Base-by-base conservation (phyloP, 2,113 vertebrate genomes). In the Galbula dea region DNA sequence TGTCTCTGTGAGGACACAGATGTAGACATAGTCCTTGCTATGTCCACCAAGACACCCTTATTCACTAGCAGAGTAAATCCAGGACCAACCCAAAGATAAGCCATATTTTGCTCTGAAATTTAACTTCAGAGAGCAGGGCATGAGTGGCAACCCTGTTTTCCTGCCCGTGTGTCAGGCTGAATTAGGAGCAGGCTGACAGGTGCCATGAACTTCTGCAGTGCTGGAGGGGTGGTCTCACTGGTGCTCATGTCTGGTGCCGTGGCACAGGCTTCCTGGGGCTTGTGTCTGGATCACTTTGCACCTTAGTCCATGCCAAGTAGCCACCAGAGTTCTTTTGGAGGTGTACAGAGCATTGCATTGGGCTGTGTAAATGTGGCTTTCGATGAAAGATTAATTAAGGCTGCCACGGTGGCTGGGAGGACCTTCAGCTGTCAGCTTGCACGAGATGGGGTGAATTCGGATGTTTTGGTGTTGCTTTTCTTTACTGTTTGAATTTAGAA, bases 341-440 rank as follows among this genome's bases (percentile, higher is more conserved):
- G 20, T 8, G 22, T 27, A 5, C 39, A 21, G 51, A 66, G 55
- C n/a, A 2, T 48, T 67, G 34, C 1, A 0, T 4, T 21, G 15
- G 43, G 49, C 43, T 18, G 16, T 0, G 0, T 39, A 15, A 45
- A 27, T 0, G 0, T 27, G 29, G 3, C 43, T 29, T 58, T 13
- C 55, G 36, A 7, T 1, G 29, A 65, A 57, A 27, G 26, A 12
- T 65, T 61, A 18, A 58, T 39, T 45, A 59, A n/a, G 30, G 27
- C 21, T 78, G 48, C 69, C 2, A 4, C 2, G 4, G 14, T 78
- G 67, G 22, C 22, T 48, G 57, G 20, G 23, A 15, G 37, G 45
- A 63, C 58, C 41, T 66, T 57, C 46, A 48, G 16, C 37, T 75
- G 23, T 43, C 23, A 54, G 10, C 2, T 86, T 32, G 17, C 39